A percentile compares a stretch with the other conserved stretches of the same genome.
Conservation (phyloP, 2,113 vertebrate genomes). For the Aix galericulata region DNA sequence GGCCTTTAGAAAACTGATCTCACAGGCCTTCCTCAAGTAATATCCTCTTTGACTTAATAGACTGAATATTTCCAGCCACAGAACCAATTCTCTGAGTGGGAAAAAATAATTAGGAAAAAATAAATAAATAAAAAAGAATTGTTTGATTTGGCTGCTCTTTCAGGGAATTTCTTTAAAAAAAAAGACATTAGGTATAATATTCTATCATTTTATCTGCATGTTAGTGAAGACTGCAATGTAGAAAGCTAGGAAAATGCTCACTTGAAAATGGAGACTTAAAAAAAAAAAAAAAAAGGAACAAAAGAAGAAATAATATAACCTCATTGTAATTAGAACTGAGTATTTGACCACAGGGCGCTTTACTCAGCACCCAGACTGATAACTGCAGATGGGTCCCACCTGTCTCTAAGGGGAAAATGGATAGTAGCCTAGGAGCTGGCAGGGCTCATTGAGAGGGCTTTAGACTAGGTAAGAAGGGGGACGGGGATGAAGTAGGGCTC, state of each 20-base stretch:
- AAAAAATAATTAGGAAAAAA: background rate
- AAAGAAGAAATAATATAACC: background rate
- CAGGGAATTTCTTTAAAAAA: background rate
- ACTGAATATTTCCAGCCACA: background rate
- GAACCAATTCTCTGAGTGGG: background rate
- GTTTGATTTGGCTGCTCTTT: background rate
- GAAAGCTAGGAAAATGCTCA: background rate
- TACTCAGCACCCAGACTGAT: too few relatives aligned
- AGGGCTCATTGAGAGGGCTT: too few relatives aligned
- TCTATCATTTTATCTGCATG: background rate
- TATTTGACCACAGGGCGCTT: too few relatives aligned
- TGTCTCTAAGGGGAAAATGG: too few relatives aligned
- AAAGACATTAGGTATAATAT: background rate
- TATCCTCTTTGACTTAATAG: fast-evolving
- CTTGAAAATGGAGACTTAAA: background rate
- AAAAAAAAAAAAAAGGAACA: background rate
- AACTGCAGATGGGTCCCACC: too few relatives aligned
- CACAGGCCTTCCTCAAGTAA: background rate
- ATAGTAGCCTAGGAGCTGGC: too few relatives aligned
- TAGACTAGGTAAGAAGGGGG: too few relatives aligned
- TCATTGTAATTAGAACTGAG: background rate
- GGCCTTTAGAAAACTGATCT: background rate
- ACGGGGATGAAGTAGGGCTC: too few relatives aligned
- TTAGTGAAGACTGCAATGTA: background rate
- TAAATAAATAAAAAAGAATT: background rate